Evolutionary conservation across 2,113 vertebrate species (phyloP), one percentile per base, ranked within the genome.

Genomic region (Pangasianodon gigas): DNA sequence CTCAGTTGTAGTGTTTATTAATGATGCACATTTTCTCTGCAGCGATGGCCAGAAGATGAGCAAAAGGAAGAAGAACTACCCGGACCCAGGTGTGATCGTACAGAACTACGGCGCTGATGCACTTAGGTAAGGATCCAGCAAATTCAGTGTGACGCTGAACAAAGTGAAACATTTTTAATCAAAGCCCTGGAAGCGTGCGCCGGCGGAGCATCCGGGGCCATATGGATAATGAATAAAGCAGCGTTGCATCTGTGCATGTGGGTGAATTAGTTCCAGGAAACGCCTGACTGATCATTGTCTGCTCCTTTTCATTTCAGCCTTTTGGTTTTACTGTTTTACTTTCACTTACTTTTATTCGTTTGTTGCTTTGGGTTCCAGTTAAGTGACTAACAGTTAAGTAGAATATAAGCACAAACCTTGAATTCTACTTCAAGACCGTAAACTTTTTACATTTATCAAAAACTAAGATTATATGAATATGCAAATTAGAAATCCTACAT

Each of bases 21-120:
- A 92, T 56, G 90, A 41, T 91, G 90, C 92, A 87, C 82, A 89
- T 90, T 85, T 84, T 94, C 79, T 93, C 62, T 79, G 79, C 93
- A 99, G 98, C 89, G 98, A 99, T 95, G 98, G 98, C 87, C 98
- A 99, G 92, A 99, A 99, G 95, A 99, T 99, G 98, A 99, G 98
- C 94, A 99, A 99, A 93, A 97, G 98, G 56, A 99, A 99, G 95
- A 99, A 99, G 97, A 99, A 99, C 94, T 99, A 99, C 69, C 98
- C 98, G 0, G 98, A 99, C 91, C 98, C 98, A 0, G 92, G 94
- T 87, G 89, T 94, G 8, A 92, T 99, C 87, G 97, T 99, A 91
- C 94, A 97, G 87, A 96, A 80, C 91, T 99, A 99, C 0, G 98
- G 98, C 74, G 98, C 98, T 0, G 98, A 99, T 92, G 98, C 98